Conservation (phyloP, 2,888 invertebrate species). For the Ichneumoninae sp. region DNA sequence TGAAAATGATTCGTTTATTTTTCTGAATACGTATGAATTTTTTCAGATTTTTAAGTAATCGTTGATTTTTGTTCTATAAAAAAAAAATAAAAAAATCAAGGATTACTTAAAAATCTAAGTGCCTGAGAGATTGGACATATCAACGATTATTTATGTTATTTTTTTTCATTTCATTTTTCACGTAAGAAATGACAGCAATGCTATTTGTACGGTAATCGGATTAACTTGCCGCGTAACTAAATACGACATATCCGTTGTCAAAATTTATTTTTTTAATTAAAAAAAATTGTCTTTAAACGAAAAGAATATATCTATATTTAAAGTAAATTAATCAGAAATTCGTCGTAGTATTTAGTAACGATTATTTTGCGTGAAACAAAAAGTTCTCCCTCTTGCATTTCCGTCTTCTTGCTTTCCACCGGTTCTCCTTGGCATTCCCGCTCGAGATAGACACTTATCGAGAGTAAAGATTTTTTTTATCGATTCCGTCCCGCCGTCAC, state of each 20-base stretch:
- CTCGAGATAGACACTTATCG: conserved; percentile 6
- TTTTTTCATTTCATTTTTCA: no score
- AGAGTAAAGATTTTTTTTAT: conserved; percentile 27
- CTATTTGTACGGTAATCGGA: no score
- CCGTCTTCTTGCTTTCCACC: conserved; percentile 28
- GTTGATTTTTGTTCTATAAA: no score
- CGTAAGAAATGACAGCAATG: no score
- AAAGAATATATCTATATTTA: background rate
- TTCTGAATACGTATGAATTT: no score
- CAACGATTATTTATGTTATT: no score
- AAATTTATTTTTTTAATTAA: background rate
- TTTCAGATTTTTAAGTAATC: no score
- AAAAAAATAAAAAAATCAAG: no score
- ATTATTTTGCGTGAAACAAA: background rate
- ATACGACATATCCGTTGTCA: background rate
- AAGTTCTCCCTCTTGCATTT: conserved; percentile 10
- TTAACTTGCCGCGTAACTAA: background rate
- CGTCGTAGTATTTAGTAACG: background rate
- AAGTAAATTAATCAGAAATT: background rate
- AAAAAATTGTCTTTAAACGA: background rate
- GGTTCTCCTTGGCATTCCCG: background rate
- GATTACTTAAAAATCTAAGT: no score
- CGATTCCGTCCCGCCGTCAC: conserved; percentile 12
- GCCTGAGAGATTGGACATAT: no score
- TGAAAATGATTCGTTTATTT: no score